phyloP scores from a whole-genome alignment of 2,113 vertebrate species.

The Lophochroa leadbeateri region DNA sequence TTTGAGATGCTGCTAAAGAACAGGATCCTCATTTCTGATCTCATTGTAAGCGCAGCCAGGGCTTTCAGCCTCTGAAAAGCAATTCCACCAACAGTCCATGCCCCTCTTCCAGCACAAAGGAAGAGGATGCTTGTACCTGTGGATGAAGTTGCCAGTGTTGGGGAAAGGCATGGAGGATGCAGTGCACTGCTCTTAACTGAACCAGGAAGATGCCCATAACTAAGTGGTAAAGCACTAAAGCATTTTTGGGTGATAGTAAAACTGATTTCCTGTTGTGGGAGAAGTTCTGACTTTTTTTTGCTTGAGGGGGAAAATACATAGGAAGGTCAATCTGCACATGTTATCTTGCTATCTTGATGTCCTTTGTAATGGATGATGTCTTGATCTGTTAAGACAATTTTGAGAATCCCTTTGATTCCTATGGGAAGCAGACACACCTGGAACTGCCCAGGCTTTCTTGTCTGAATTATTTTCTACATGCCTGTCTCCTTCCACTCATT shows the following conservation, averaged over 20 bases:
- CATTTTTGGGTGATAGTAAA: not conserved
- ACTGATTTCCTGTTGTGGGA: not conserved
- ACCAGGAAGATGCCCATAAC: not conserved
- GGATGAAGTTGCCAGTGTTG: not conserved
- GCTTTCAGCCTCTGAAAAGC: not conserved
- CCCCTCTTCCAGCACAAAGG: not conserved
- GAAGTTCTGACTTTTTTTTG: not conserved
- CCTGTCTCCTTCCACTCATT: not conserved
- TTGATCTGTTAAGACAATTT: not conserved
- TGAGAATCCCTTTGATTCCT: not conserved
- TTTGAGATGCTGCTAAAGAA: not conserved
- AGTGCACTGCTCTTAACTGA: not conserved
- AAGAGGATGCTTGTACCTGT: not conserved
- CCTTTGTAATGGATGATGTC: not conserved
- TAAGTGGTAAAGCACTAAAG: not conserved
- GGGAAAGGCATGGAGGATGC: not conserved
- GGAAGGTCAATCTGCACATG: not conserved
- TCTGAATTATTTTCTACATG: not conserved
- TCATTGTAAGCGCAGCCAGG: not conserved
- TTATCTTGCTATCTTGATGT: not conserved
- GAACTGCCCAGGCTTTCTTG: not conserved
- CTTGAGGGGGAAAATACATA: not conserved
- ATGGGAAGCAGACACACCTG: not conserved
- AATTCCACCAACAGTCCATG: not conserved
- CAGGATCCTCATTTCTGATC: not conserved